These are phyloP conservation scores for Ephestia elutella DNA, from an alignment of 1,140 invertebrate genomes.

Conservation along the genomic window DNA sequence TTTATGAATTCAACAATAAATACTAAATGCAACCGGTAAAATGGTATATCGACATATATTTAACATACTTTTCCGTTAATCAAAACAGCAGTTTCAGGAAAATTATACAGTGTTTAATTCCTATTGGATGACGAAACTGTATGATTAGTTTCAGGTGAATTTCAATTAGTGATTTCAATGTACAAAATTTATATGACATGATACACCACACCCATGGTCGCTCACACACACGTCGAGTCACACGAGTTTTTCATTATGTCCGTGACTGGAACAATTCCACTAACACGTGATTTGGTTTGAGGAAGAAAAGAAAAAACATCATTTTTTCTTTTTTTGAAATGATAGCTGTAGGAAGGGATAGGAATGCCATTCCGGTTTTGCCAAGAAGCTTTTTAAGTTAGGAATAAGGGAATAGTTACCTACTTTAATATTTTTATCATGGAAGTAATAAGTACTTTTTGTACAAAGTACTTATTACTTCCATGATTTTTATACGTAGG, in stretches of 20 bases:
- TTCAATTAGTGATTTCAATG: neutral
- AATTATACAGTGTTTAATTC: neutral
- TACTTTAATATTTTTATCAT: too few relatives aligned
- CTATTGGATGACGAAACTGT: neutral
- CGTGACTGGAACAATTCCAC: conserved; percentile 22
- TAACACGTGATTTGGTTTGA: neutral
- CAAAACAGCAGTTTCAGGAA: neutral
- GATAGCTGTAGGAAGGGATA: too few relatives aligned
- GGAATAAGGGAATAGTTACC: too few relatives aligned
- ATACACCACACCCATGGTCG: neutral
- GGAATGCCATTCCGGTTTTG: too few relatives aligned
- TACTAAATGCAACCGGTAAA: neutral
- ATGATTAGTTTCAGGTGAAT: neutral
- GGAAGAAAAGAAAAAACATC: too few relatives aligned
- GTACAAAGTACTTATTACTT: too few relatives aligned
- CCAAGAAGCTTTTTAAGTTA: too few relatives aligned
- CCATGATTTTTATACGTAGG: too few relatives aligned
- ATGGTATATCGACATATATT: too few relatives aligned
- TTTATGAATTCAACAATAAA: neutral
- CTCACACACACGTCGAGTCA: conserved; percentile 1
- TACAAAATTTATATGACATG: neutral
- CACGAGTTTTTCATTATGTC: conserved; percentile 13
- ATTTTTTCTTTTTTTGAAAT: too few relatives aligned
- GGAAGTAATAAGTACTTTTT: too few relatives aligned
- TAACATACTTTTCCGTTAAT: neutral